Evolutionary conservation across 1,140 invertebrate genomes (phyloP), one percentile per base, ranked within the genome.

Genomic region (Danaus plexippus): DNA sequence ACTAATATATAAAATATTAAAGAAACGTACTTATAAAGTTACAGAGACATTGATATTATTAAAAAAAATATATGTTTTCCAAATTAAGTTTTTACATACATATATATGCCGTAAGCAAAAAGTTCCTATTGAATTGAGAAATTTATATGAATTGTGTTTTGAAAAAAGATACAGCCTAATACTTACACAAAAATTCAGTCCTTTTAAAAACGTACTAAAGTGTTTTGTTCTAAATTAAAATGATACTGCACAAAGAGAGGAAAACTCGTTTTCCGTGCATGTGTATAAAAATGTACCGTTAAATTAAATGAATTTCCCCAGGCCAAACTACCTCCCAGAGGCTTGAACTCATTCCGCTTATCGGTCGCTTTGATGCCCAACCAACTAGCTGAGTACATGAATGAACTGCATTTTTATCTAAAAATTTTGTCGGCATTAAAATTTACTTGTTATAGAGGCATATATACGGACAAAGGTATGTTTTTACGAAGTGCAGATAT

Each of bases 261-360:
- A 44, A 32, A 52, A 50, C 50, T 58, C 56, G 56, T 58, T 58
- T 47, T 49, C 56, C 22, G 22, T 52, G 56, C 50, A 58, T 51
- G 56, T 55, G 56, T 51, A 59, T 52, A 66, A 62, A 66, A 62
- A 66, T 54, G 44, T 59, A 60, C 57, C 57, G 67, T 75, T 69
- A 72, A 72, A 77, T 74, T 68, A 71, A 79, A 79, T 71, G 62
- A 71, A 77, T 74, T 77, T 73, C 59, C 67, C 67, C 51, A 61
- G 59, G 53, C 66, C 58, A 61, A 52, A 66, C 69, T 67, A 63
- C 52, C 47, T 68, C 71, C 69, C 67, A 47, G 13, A 50, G 68
- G 75, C 55, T 64, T 63, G 53, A 69, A 63, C 70, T 74, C 75
- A 75, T 77, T 80, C 58, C 66, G 68, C 69, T 77, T 80, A 80